Conservation (phyloP, 1,140 invertebrate species). For the Colletes gigas region DNA sequence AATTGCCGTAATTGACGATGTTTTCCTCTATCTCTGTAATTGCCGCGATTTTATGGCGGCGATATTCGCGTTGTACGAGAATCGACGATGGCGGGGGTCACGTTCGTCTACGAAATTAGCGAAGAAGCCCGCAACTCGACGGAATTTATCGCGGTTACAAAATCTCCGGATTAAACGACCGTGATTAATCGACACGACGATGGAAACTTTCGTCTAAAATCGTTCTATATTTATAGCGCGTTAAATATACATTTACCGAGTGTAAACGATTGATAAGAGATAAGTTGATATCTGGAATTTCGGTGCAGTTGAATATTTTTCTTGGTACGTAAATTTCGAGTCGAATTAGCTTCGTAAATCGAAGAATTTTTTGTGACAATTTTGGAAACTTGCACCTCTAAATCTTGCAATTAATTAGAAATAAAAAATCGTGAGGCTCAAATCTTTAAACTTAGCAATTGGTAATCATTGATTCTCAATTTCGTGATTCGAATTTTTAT, state of each 20-base stretch:
- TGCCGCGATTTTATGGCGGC: neutral
- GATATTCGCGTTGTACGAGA: neutral
- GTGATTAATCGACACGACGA: neutral
- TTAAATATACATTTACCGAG: neutral
- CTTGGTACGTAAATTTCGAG: too few species aligned
- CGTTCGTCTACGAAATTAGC: conserved; percentile 4
- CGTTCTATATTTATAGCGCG: too few species aligned
- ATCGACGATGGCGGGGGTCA: neutral
- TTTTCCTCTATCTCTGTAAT: conserved; percentile 32
- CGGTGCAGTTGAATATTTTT: too few species aligned
- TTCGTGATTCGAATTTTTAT: too few species aligned
- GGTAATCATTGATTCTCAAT: too few species aligned
- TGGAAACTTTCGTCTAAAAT: conserved; percentile 5
- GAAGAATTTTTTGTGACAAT: too few species aligned
- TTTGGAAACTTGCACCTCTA: too few species aligned
- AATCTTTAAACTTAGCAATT: too few species aligned
- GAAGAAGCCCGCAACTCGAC: neutral
- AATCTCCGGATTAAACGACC: neutral
- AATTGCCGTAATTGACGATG: conserved; percentile 36
- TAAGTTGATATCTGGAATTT: neutral
- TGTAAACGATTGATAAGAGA: neutral
- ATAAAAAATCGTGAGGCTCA: too few species aligned
- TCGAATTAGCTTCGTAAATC: too few species aligned
- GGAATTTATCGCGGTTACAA: conserved; percentile 9
- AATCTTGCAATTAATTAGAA: too few species aligned